phyloP scores from a whole-genome alignment of 2,113 vertebrate genomes.

The Acrocephalus kingi region DNA sequence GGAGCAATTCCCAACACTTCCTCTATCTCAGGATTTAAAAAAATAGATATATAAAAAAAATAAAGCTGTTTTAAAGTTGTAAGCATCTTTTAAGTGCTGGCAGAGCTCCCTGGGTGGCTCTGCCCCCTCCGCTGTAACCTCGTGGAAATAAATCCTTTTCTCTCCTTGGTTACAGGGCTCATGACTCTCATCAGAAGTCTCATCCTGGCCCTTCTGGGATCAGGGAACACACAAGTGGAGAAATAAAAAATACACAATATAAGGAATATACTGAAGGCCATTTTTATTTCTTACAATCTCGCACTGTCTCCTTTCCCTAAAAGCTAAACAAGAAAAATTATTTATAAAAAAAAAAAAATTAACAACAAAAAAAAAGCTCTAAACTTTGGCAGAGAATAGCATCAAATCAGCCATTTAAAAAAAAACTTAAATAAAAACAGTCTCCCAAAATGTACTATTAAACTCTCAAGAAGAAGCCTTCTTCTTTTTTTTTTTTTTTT shows the following conservation, averaged over 20 bases:
- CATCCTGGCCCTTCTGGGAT: constrained; percentile 45
- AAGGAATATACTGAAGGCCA: constrained; percentile 3
- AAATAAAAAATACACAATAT: constrained; percentile 19
- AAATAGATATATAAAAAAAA: constrained; percentile 65
- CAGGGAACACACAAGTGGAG: not conserved
- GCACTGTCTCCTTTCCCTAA: not conserved
- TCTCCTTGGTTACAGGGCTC: not conserved
- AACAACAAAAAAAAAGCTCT: not conserved
- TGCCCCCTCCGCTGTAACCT: not conserved
- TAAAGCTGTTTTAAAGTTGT: constrained; percentile 50
- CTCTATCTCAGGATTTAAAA: constrained; percentile 58
- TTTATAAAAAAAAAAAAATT: too few relatives aligned
- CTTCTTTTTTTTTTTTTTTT: not conserved
- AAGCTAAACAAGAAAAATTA: not conserved
- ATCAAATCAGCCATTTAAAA: not conserved
- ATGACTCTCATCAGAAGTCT: constrained; percentile 52
- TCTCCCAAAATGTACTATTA: constrained; percentile 18
- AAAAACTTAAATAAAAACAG: constrained; percentile 31
- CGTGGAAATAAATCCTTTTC: not conserved
- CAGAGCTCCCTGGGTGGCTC: not conserved
- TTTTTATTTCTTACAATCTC: constrained; percentile 19
- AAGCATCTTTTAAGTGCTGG: constrained; percentile 13
- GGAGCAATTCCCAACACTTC: not conserved
- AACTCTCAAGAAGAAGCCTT: not conserved
- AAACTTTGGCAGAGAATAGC: constrained; percentile 46